A percentile compares a stretch with the other conserved stretches of the same genome.
These are phyloP conservation scores for Anoplopoma fimbria DNA, from an alignment of 2,113 vertebrate species.

Conservation along the genomic window DNA sequence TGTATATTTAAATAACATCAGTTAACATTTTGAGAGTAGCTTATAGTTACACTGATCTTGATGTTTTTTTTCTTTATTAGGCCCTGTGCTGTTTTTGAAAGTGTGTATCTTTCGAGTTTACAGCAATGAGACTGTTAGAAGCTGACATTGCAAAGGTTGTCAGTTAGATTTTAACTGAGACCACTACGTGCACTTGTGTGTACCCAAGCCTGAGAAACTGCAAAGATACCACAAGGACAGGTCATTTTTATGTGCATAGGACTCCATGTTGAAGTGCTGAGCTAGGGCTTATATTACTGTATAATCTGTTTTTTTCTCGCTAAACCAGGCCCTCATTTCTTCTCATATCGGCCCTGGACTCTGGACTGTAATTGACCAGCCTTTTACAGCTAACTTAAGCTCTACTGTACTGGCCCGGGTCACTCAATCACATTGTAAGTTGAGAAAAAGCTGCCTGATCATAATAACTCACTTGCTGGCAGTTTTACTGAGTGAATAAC, in stretches of 20 bases:
- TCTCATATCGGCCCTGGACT: conserved; percentile 46
- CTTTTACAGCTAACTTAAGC: conserved; percentile 35
- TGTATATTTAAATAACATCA: not conserved
- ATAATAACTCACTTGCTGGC: conserved; percentile 4
- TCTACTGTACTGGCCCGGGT: not conserved
- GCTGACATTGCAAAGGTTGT: conserved; percentile 31
- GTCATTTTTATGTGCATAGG: not conserved
- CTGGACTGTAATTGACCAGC: conserved; percentile 22
- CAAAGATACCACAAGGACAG: not conserved
- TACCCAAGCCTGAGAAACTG: not conserved
- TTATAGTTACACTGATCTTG: not conserved
- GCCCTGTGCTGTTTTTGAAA: not conserved
- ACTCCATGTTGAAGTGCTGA: conserved; percentile 30
- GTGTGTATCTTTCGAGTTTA: not conserved
- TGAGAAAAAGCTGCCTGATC: conserved; percentile 18
- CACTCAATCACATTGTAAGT: conserved; percentile 15
- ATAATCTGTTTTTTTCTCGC: not conserved
- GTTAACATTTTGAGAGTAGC: not conserved
- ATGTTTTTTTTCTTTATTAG: not conserved
- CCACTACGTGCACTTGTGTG: not conserved
- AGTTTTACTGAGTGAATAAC: not conserved
- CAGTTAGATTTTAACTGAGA: conserved; percentile 52
- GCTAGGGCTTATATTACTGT: conserved; percentile 11
- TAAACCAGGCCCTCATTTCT: conserved; percentile 4
- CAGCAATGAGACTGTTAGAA: not conserved